Evolutionary conservation across 2,113 vertebrate species (phyloP), one percentile per base, ranked within the genome.

Genomic region (Heterocephalus glaber): DNA sequence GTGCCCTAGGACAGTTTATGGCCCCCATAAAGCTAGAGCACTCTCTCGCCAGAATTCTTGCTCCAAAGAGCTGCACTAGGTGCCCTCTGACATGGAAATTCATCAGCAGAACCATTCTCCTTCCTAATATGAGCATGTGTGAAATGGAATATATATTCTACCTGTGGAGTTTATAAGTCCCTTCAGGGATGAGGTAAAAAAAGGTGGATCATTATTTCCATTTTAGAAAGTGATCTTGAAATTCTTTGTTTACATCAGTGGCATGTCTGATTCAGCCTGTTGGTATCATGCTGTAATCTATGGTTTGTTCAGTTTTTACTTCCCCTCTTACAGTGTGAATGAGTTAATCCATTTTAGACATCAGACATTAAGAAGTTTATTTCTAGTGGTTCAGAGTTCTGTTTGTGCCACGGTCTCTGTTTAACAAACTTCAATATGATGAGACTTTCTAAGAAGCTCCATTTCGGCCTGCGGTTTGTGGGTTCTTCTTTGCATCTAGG

Each of bases 31-130:
- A 94, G 92, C 94, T 87, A 28, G 66, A 93, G 82, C 12, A 7
- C 81, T 74, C 95, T 94, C 92, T 79, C 92, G 89, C 95, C 41
- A 97, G 66, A 95, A 97, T 98, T 98, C 35, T 84, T 93, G 86
- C 97, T 96, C 96, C 70, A 33, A 96, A 95, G 90, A 90, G 61
- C 91, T 95, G 54, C 68, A 76, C 11, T 52, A 56, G 70, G 83
- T 94, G 72, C 89, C 85, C 93, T 96, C 81, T 97, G 96, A 97
- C 94, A 89, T 77, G 13, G 94, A 86, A 94, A 90, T 96, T 56
- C 26, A 14, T 97, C 77, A 96, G 41, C 61, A 90, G 81, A 86
- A 56, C 92, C 77, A 85, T 97, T 97, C 74, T 84, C 89, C 41
- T 82, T 95, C 74, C 95, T 86, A 68, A 96, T 97, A 93, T 79